phyloP scores from a whole-genome alignment of 2,888 invertebrate species.

The Ligdia adustata region DNA sequence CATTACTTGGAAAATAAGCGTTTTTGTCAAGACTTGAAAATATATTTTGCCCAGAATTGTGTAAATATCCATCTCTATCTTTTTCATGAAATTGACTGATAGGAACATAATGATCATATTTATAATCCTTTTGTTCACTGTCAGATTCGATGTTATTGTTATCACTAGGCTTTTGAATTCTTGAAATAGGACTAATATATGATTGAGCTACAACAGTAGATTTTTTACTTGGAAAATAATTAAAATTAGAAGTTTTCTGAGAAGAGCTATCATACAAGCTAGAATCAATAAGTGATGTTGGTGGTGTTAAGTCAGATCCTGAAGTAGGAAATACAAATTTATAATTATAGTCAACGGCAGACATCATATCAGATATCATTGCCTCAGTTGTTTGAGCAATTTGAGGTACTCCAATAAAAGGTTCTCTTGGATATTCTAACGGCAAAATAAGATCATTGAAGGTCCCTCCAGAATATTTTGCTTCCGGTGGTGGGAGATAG shows the following conservation, averaged over 20 bases:
- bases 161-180: not conserved
- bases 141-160: not conserved
- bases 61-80: too few relatives aligned
- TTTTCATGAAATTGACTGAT: not conserved
- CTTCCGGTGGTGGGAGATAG: conserved; percentile 68
- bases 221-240: conserved; percentile 1
- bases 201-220: not conserved
- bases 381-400: too few relatives aligned
- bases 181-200: not conserved
- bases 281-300: too few relatives aligned
- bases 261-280: not conserved
- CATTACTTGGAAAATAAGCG: not conserved
- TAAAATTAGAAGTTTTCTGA: not conserved
- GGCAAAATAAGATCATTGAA: conserved; percentile 54
- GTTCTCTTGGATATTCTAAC: conserved; percentile 51
- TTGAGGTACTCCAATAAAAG: not conserved
- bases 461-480: conserved; percentile 59
- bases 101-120: conserved; percentile 5
- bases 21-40: conserved; percentile 4
- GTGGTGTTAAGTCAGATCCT: too few relatives aligned
- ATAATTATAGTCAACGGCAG: too few relatives aligned
- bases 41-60: not conserved
- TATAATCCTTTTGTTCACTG: not conserved
- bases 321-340: too few relatives aligned
- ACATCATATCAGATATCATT: too few relatives aligned